Percentiles rank a stretch among this genome's conserved stretches.
Evolutionary conservation across 2,797 vertebrate species (phyloP).

Genomic region (Remorina albescens): DNA sequence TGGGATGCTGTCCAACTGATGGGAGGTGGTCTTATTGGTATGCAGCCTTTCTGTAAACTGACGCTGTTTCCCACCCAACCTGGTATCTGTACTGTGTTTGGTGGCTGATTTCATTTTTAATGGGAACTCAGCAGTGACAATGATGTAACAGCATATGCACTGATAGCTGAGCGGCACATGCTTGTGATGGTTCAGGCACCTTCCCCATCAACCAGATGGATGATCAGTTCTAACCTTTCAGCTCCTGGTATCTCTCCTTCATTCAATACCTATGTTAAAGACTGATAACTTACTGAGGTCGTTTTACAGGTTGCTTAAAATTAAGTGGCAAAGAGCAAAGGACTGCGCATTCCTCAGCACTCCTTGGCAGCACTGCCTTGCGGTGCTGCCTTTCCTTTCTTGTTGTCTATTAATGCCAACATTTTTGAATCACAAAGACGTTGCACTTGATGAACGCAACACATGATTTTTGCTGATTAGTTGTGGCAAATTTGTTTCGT

Average conservation of each 20-base stretch:
- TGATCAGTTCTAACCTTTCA: neutral
- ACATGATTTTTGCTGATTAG: neutral
- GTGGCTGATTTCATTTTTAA: neutral
- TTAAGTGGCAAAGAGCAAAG: no score
- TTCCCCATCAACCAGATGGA: no score
- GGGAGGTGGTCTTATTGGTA: neutral
- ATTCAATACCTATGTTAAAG: neutral
- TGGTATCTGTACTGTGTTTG: neutral
- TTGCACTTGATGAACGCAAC: neutral
- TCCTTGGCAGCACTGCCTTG: no score
- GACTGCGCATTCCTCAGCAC: no score
- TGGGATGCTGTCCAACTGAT: conserved; percentile 1
- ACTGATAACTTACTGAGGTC: neutral
- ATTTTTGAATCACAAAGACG: neutral
- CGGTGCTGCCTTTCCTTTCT: neutral
- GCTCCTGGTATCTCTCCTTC: neutral
- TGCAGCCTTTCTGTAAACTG: conserved; percentile 18
- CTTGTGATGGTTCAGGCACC: conserved; percentile 11
- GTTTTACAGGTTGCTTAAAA: neutral
- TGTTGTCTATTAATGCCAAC: neutral
- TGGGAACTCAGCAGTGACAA: neutral
- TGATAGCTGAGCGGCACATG: neutral
- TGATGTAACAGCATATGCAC: conserved; percentile 1
- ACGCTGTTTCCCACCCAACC: neutral
- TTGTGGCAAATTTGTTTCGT: neutral